Base-by-base conservation (phyloP, 2,888 invertebrate genomes). In the Micoletzkya japonica region DNA sequence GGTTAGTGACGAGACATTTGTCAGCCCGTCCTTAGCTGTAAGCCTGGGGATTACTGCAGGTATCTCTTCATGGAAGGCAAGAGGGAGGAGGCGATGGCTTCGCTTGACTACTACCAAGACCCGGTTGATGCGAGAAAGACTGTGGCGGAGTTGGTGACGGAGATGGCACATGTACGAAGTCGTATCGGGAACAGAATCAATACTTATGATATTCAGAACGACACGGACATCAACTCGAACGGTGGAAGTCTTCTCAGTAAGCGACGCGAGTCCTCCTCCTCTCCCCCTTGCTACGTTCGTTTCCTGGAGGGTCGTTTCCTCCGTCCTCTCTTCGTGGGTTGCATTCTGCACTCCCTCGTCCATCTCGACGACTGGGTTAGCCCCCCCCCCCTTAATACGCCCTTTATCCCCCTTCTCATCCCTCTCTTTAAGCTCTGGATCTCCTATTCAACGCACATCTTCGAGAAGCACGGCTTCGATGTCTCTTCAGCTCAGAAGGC, bases 281-380 rank as follows among this genome's bases (percentile, higher is more conserved):
- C 32, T 32, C 2, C 20, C 3, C 3, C 6, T 30, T n/a, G 24
- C 20, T 4, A 50, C 50, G 44, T 50, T 6, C 20, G 68, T 0
- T 36, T 68, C 20, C 17, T 4, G 59, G 76, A 76, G 59, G 81
- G 82, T 26, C 71, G 70, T 54, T 82, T 82, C 72, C 72, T 77
- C 2, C 64, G 81, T n/a, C 81, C 82, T 17, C 74, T 82, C 1
- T 50, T 81, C 2, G 71, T 82, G 30, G 82, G 77, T 34, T 57
- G 76, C 6, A 77, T 81, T 28, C 73, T 82, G 54, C 80, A 81
- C 52, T 77, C 75, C 2, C 82, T 82, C 50, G 81, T 83, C 30
- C 82, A 82, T 71, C 68, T 82, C 10, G 82, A 82, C 60, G 82
- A 82, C 59, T 82, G 82, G 82, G 82, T 82, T 71, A 36, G 72